phyloP scores from a whole-genome alignment of 2,888 invertebrate species.

The Drosophila testacea region DNA sequence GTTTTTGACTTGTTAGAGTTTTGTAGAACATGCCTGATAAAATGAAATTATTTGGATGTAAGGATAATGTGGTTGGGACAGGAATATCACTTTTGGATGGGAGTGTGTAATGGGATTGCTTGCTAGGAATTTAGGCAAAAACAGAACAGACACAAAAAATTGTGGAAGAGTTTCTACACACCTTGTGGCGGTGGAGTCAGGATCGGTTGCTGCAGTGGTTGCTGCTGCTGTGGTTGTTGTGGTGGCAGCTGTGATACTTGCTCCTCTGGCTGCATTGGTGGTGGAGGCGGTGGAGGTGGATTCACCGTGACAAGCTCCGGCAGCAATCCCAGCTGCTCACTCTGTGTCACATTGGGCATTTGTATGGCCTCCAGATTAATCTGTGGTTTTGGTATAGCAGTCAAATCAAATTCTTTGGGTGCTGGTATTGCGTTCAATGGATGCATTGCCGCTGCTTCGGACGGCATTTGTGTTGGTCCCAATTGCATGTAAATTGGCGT shows the following conservation, averaged over 20 bases:
- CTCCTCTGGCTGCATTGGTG: conserved; percentile 56
- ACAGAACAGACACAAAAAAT: conserved; percentile 47
- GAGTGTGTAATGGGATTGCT: conserved; percentile 11
- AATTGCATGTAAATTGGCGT: conserved; percentile 85
- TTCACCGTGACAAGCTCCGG: conserved; percentile 59
- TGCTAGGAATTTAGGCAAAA: conserved; percentile 30
- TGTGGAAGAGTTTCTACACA: conserved; percentile 54
- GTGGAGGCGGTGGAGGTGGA: conserved; percentile 68
- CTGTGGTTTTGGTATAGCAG: conserved; percentile 88
- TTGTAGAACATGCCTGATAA: neutral
- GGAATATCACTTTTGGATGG: conserved; percentile 11
- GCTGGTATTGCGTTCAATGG: conserved; percentile 88
- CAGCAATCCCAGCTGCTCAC: conserved; percentile 52
- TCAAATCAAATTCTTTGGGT: conserved; percentile 87
- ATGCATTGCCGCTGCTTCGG: conserved; percentile 83
- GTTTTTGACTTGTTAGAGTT: too few species aligned
- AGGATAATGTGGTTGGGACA: conserved; percentile 1
- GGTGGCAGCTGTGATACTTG: conserved; percentile 34
- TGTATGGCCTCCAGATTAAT: conserved; percentile 87
- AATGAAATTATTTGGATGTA: conserved; percentile 45
- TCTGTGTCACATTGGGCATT: conserved; percentile 84
- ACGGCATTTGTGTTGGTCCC: conserved; percentile 56
- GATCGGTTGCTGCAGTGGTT: conserved; percentile 16
- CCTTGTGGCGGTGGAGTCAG: conserved; percentile 65
- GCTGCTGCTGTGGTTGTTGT: conserved; percentile 25